Percentiles rank a stretch among this genome's conserved stretches.
These are phyloP conservation scores for Frieseomelitta varia DNA, from an alignment of 1,140 invertebrate genomes.

Conservation along the genomic window DNA sequence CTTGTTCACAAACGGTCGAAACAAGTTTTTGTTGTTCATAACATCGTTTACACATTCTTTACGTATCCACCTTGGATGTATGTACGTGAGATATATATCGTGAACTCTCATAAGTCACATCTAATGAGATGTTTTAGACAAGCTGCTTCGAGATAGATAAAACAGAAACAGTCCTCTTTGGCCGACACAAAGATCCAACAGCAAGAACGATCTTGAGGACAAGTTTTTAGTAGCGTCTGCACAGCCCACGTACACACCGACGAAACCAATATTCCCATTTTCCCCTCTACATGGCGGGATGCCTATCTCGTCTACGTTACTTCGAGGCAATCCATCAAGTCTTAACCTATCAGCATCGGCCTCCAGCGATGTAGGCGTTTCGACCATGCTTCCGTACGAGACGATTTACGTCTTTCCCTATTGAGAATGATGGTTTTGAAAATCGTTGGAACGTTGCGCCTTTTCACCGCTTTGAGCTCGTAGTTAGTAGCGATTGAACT, in stretches of 20 bases:
- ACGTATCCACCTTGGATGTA: background rate
- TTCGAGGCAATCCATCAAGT: background rate
- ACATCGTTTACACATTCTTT: background rate
- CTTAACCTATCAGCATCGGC: background rate
- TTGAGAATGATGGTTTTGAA: background rate
- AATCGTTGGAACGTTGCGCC: background rate
- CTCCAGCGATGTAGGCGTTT: too few relatives aligned
- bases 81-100: background rate
- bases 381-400: rapidly evolving
- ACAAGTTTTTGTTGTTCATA: too few relatives aligned
- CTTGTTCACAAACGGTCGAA: background rate
- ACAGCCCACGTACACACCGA: too few relatives aligned
- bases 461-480: background rate
- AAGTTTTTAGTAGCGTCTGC: background rate
- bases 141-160: background rate
- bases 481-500: too few relatives aligned
- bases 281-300: too few relatives aligned
- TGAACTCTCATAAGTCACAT: background rate
- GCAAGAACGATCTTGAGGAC: background rate
- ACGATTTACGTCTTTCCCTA: background rate
- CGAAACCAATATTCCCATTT: background rate
- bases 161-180: background rate
- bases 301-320: background rate
- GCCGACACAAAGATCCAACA: background rate
- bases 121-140: background rate